Evolutionary conservation across 2,888 invertebrate genomes (phyloP), one percentile per base, ranked within the genome.

Genomic region (Anthophora plumipes): DNA sequence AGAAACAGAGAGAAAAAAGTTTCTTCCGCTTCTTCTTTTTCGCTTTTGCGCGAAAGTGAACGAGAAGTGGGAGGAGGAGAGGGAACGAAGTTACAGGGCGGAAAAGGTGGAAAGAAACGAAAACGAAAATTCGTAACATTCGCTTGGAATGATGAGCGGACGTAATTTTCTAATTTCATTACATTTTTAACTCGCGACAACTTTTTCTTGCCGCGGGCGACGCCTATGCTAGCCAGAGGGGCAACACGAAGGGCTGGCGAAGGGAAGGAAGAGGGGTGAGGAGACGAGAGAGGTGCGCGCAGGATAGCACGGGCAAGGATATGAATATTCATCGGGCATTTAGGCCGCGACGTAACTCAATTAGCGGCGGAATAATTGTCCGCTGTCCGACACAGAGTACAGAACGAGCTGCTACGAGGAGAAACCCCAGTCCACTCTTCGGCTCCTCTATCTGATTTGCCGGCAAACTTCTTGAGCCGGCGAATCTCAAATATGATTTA

Each of bases 321-420:
- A 91, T 92, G 90, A 91, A 91, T 92, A 92, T 92, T 92, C 91
- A 92, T 90, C 82, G 83, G 71, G 88, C 89, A 89, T 90, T 91
- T 90, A 89, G 90, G 89, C 88, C 85, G 85, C 80, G 86, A 82
- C 88, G 88, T 91, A 91, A 91, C 90, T 91, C 91, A 90, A 91
- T 92, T 91, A 91, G 88, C 85, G 87, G 84, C 67, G 84, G 89
- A 91, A 91, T 90, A 91, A 91, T 92, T 90, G 89, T 87, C 82
- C 87, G 78, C 81, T 86, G 89, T 88, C 87, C 89, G 85, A 87
- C 77, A 80, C 81, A 83, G 86, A 77, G 77, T 83, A 72, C 72
- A 78, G 82, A 78, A 83, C 74, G 80, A 85, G 81, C 72, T 77
- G 73, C 79, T 80, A 81, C 77, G 81, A 72, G 59, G 85, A 87